phyloP scores from a whole-genome alignment of 2,797 vertebrate species.

The Spea hammondii region DNA sequence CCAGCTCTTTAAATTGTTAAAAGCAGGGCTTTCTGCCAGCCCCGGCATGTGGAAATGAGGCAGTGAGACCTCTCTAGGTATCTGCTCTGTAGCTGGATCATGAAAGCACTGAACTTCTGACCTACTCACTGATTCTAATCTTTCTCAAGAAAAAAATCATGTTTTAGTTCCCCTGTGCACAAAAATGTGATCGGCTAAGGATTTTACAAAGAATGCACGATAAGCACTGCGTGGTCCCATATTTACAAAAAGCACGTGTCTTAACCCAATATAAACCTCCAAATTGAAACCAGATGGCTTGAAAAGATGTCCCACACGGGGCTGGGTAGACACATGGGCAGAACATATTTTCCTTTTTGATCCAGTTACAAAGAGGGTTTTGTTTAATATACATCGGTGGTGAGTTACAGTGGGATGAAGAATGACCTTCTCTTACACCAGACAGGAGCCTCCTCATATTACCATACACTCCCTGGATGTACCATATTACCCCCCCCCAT shows the following conservation, averaged over 20 bases:
- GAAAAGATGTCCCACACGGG: not conserved
- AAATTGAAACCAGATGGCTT: slow-evolving; percentile 40
- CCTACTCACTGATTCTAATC: slow-evolving; percentile 31
- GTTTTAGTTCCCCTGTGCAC: not conserved
- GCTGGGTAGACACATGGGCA: not conserved
- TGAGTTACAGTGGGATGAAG: no score
- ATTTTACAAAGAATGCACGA: slow-evolving; percentile 15
- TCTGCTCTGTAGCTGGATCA: slow-evolving; percentile 31
- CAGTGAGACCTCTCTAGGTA: slow-evolving; percentile 40
- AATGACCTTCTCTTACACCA: not conserved
- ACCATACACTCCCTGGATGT: no score
- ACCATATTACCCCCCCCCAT: no score
- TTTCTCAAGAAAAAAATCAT: slow-evolving; percentile 38
- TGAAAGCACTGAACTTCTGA: slow-evolving; percentile 49
- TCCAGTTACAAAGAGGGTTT: not conserved
- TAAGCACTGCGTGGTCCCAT: slow-evolving; percentile 4
- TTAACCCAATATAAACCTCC: slow-evolving; percentile 11
- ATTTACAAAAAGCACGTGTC: slow-evolving; percentile 28
- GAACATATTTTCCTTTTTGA: not conserved
- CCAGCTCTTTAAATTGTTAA: not conserved
- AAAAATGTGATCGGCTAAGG: slow-evolving; percentile 5
- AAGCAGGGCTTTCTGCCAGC: slow-evolving; percentile 16
- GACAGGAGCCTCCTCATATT: not conserved
- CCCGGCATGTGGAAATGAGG: slow-evolving; percentile 23
- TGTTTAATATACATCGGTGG: no score